These are phyloP conservation scores for Turdus rufiventris DNA, from an alignment of 2,113 vertebrate genomes.

Conservation along the genomic window DNA sequence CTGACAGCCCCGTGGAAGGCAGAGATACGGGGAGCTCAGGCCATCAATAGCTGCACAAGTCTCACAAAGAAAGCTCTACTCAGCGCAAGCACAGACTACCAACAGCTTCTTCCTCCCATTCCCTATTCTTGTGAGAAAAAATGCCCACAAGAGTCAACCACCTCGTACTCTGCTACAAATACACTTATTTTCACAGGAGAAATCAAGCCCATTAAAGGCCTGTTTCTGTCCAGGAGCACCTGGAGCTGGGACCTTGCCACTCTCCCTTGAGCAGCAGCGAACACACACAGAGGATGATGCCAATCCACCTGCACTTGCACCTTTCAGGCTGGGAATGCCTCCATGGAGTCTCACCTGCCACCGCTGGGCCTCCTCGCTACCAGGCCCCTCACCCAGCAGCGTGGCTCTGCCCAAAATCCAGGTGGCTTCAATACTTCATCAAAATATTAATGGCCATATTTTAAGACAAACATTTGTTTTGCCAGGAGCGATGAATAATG, in stretches of 20 bases:
- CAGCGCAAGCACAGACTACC: not conserved
- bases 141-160: not conserved
- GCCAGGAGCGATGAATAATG: constrained; percentile 38
- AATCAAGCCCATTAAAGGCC: not conserved
- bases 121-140: not conserved
- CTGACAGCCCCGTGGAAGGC: not conserved
- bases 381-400: not conserved
- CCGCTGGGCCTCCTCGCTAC: not conserved
- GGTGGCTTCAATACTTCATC: constrained; percentile 2
- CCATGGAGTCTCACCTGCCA: not conserved
- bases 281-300: not conserved
- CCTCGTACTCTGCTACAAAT: not conserved
- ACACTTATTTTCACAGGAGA: not conserved
- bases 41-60: not conserved
- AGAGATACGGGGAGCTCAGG: not conserved
- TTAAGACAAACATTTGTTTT: constrained; percentile 44
- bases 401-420: not conserved
- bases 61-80: not conserved
- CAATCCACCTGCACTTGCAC: too few relatives aligned
- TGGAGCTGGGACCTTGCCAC: not conserved
- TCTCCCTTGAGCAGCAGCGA: not conserved
- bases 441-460: constrained; percentile 19
- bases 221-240: not conserved
- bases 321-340: not conserved
- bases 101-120: not conserved